phyloP scores from a whole-genome alignment of 2,888 invertebrate species.

The Spilosoma lubricipeda region DNA sequence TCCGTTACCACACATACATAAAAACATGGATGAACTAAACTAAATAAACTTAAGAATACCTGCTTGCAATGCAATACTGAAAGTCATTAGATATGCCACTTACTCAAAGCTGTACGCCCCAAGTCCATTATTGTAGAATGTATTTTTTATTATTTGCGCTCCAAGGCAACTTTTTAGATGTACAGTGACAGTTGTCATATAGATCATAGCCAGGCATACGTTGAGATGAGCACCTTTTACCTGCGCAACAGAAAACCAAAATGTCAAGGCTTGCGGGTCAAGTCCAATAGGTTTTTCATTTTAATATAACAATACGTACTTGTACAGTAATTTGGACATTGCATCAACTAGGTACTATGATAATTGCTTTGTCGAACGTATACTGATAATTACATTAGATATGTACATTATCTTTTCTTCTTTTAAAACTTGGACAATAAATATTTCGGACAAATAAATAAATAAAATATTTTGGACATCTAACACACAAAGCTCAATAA shows the following conservation, averaged over 20 bases:
- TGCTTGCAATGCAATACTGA: slow-evolving; percentile 19
- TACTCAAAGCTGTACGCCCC: slow-evolving; percentile 82
- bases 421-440: not conserved
- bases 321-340: slow-evolving; percentile 23
- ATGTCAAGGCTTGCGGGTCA: slow-evolving; percentile 68
- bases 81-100: slow-evolving; percentile 55
- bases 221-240: slow-evolving; percentile 62
- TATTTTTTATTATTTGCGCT: slow-evolving; percentile 67
- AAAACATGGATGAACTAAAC: not conserved
- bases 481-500: too few species aligned
- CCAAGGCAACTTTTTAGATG: slow-evolving; percentile 57
- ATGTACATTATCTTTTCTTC: not conserved
- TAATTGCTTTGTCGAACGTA: slow-evolving; percentile 12
- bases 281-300: slow-evolving; percentile 46
- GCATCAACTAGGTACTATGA: slow-evolving; percentile 18
- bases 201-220: slow-evolving; percentile 54
- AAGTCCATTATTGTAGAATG: slow-evolving; percentile 76
- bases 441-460: too few species aligned
- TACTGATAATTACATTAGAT: not conserved
- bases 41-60: not conserved
- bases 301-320: slow-evolving; percentile 40
- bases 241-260: slow-evolving; percentile 67
- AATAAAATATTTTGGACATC: too few species aligned
- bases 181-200: slow-evolving; percentile 54
- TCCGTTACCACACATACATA: too few species aligned